Conservation (phyloP, 2,113 vertebrate genomes). For the Caracal caracal region DNA sequence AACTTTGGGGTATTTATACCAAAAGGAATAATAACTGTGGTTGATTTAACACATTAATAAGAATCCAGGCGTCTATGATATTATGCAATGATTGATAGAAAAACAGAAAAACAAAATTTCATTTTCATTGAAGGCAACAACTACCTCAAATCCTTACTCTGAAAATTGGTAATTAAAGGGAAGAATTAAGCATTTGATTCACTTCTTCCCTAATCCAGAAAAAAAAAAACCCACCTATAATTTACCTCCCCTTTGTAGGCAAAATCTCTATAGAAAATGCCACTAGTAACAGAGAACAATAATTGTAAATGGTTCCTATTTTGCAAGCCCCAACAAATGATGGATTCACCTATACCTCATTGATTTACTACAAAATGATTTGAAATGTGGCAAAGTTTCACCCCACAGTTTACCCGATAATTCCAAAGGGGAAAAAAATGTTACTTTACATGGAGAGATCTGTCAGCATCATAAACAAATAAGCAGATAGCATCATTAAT, state of each 20-base stretch:
- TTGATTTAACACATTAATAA: slow-evolving; percentile 18
- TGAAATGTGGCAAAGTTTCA: not conserved
- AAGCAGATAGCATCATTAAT: not conserved
- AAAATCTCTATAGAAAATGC: not conserved
- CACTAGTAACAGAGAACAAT: not conserved
- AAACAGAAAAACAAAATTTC: not conserved
- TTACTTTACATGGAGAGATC: not conserved
- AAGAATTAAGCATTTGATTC: not conserved
- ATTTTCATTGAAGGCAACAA: not conserved
- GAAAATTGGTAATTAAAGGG: not conserved
- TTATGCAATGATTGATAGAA: not conserved
- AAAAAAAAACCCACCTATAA: not conserved
- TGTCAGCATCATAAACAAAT: not conserved
- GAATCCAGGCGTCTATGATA: not conserved
- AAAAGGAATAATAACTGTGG: not conserved
- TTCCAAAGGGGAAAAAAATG: not conserved
- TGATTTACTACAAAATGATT: not conserved
- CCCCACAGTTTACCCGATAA: not conserved
- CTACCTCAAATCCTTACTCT: not conserved
- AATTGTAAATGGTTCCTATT: not conserved
- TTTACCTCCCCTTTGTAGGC: not conserved
- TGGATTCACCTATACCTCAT: not conserved
- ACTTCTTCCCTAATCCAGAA: not conserved
- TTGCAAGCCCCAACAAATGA: not conserved
- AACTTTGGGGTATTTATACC: not conserved